Conservation (phyloP, 2,888 invertebrate genomes). For the Kryphioiulus occultus region DNA sequence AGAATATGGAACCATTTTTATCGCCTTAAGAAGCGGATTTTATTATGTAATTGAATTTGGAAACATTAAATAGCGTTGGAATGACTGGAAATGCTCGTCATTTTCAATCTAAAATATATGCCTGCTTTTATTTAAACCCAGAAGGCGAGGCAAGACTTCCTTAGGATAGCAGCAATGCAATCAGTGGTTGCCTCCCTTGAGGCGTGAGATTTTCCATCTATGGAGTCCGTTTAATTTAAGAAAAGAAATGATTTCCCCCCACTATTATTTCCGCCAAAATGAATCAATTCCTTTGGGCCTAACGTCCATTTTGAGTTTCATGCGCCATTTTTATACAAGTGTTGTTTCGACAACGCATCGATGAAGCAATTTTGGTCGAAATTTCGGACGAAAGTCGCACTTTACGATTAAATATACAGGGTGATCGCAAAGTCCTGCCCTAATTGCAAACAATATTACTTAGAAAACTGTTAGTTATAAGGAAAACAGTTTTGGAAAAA, state of each 20-base stretch:
- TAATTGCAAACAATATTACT: too few relatives aligned
- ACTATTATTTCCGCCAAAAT: conserved; percentile 7
- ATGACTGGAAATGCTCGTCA: neutral
- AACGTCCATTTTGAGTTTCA: neutral
- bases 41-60: conserved; percentile 7
- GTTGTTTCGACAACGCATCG: too few relatives aligned
- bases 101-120: conserved; percentile 23
- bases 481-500: too few relatives aligned
- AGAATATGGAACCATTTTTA: neutral
- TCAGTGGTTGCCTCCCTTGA: conserved; percentile 17
- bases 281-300: conserved; percentile 7
- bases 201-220: conserved; percentile 8
- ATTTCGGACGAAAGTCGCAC: too few relatives aligned
- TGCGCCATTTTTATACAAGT: neutral
- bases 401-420: too few relatives aligned
- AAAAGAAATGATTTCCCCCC: neutral
- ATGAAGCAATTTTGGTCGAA: too few relatives aligned
- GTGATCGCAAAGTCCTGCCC: too few relatives aligned
- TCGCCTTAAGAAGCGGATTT: neutral
- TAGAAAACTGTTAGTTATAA: too few relatives aligned
- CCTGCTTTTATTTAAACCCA: neutral
- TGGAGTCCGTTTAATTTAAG: conserved; percentile 17
- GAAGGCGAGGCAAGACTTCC: neutral
- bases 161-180: neutral
- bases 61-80: conserved; percentile 14